Percentiles rank a stretch among this genome's conserved stretches.
These are phyloP conservation scores for Lycaon pictus DNA, from an alignment of 2,113 vertebrate species.

Conservation along the genomic window DNA sequence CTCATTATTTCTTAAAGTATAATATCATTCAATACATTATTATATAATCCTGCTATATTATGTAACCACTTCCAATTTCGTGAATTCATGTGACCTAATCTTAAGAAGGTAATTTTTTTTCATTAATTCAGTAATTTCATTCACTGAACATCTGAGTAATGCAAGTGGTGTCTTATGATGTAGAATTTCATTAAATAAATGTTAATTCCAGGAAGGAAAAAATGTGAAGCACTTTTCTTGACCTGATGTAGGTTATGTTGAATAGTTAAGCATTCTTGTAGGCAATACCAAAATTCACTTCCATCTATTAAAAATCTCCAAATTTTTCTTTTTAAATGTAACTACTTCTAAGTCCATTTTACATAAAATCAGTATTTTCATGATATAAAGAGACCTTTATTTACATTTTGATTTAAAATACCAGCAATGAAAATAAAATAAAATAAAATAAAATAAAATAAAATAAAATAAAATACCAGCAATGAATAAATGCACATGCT, in stretches of 20 bases:
- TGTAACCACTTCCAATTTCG: conserved; percentile 65
- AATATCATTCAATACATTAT: conserved; percentile 34
- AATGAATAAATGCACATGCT: not conserved
- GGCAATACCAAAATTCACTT: conserved; percentile 34
- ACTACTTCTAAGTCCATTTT: not conserved
- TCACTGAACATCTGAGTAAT: conserved; percentile 79
- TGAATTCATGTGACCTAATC: conserved; percentile 69
- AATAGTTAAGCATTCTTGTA: conserved; percentile 56
- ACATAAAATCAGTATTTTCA: conserved; percentile 4
- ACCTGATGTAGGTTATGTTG: conserved; percentile 35
- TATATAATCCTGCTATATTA: conserved; percentile 66
- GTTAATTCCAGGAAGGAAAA: conserved; percentile 70
- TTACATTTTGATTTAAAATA: not conserved
- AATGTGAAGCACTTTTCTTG: conserved; percentile 49
- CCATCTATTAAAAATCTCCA: not conserved
- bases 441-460: too few relatives aligned
- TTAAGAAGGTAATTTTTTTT: conserved; percentile 73
- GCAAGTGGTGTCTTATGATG: conserved; percentile 69
- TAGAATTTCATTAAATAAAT: conserved; percentile 76
- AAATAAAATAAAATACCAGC: not conserved
- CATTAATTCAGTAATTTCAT: conserved; percentile 80
- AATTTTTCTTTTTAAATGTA: not conserved
- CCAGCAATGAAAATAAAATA: not conserved
- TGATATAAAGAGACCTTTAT: not conserved
- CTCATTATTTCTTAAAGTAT: conserved; percentile 25